A percentile compares a stretch with the other conserved stretches of the same genome.
phyloP scores from a whole-genome alignment of 92 coral and sea anemone species.

The Metridium senile region DNA sequence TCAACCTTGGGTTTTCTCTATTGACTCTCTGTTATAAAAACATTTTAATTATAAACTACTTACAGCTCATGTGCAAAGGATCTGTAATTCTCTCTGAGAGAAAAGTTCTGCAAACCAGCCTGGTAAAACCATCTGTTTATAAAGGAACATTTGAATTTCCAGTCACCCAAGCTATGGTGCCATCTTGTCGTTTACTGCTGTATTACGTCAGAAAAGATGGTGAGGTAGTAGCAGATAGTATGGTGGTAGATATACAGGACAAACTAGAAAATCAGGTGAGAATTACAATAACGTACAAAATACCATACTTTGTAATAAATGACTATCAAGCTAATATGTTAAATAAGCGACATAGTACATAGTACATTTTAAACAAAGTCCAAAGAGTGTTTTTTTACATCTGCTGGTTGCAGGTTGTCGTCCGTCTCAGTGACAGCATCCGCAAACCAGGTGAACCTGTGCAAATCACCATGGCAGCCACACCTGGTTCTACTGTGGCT shows the following conservation, averaged over 20 bases:
- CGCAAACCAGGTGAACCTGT: constrained; percentile 88
- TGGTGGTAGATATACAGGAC: neutral
- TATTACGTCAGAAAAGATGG: constrained; percentile 1
- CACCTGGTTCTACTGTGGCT: constrained; percentile 86
- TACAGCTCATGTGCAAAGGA: neutral
- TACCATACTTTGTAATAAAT: too few relatives aligned
- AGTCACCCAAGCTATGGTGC: constrained; percentile 67
- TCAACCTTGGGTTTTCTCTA: too few relatives aligned
- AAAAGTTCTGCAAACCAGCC: neutral
- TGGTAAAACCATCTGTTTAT: neutral
- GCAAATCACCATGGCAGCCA: constrained; percentile 65
- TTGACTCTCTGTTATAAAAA: too few relatives aligned
- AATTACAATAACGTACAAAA: too few relatives aligned
- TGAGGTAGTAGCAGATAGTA: neutral
- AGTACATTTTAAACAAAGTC: too few relatives aligned
- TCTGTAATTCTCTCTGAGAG: neutral
- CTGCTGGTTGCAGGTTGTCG: constrained; percentile 58
- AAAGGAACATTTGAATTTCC: constrained; percentile 47
- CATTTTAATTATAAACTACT: too few relatives aligned
- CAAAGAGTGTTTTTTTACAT: too few relatives aligned
- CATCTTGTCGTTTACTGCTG: neutral
- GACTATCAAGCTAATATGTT: too few relatives aligned
- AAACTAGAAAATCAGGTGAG: neutral
- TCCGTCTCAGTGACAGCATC: constrained; percentile 58
- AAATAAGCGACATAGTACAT: too few relatives aligned